These are phyloP conservation scores for Protula sp. DNA, from an alignment of 2,888 invertebrate genomes.

Conservation along the genomic window DNA sequence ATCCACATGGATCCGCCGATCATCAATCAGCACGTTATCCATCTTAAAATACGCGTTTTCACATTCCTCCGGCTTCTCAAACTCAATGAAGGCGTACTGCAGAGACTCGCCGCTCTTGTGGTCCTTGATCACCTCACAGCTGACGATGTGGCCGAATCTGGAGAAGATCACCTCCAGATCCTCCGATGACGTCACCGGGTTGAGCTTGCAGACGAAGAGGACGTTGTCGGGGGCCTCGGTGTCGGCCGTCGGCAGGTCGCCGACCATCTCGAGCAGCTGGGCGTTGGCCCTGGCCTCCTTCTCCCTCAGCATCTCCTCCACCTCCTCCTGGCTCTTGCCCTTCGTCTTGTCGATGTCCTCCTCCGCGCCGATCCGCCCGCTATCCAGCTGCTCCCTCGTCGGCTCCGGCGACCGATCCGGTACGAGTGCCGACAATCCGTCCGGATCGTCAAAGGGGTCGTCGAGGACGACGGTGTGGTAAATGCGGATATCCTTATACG, in stretches of 20 bases:
- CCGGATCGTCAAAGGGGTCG: slow-evolving; percentile 90
- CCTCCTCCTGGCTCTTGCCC: slow-evolving; percentile 77
- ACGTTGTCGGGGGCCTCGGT: slow-evolving; percentile 98
- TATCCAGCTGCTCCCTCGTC: slow-evolving; percentile 69
- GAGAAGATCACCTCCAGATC: slow-evolving; percentile 97
- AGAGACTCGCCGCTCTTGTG: slow-evolving; percentile 86
- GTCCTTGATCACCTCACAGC: slow-evolving; percentile 94
- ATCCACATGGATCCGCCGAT: slow-evolving; percentile 96
- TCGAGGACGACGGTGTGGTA: slow-evolving; percentile 93
- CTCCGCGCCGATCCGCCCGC: slow-evolving; percentile 85
- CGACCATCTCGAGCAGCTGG: slow-evolving; percentile 93
- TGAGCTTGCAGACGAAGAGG: slow-evolving; percentile 96
- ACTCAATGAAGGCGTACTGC: slow-evolving; percentile 98
- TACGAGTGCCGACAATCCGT: slow-evolving; percentile 61
- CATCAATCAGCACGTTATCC: slow-evolving; percentile 99
- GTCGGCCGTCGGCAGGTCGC: slow-evolving; percentile 94
- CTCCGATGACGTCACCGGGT: slow-evolving; percentile 95
- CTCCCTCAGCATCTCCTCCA: slow-evolving; percentile 79
- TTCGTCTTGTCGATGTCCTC: slow-evolving; percentile 86
- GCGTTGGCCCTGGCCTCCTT: slow-evolving; percentile 94
- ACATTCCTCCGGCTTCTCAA: slow-evolving; percentile 72
- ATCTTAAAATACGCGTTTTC: slow-evolving; percentile 99
- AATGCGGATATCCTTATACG: slow-evolving; percentile 90
- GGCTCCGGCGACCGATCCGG: slow-evolving; percentile 88
- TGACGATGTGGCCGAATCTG: slow-evolving; percentile 71